Conservation (phyloP, 2,113 vertebrate species). For the Oplegnathus fasciatus region DNA sequence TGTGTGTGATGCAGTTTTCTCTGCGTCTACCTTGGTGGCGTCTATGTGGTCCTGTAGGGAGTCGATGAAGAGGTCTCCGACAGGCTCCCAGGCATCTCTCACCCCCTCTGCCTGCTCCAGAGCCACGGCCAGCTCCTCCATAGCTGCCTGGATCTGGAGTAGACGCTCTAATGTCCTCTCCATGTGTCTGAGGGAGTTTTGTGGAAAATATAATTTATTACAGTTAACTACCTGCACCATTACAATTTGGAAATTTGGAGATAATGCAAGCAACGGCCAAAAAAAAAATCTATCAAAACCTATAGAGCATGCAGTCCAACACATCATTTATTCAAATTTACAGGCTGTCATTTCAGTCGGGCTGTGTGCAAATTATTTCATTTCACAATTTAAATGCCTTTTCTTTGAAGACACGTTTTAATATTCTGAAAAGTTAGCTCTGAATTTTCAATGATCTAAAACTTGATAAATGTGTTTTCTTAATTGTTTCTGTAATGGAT, state of each 20-base stretch:
- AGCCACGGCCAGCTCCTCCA: constrained; percentile 90
- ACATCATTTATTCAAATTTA: constrained; percentile 34
- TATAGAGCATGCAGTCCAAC: constrained; percentile 24
- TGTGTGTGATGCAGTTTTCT: background rate
- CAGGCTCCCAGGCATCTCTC: constrained; percentile 94
- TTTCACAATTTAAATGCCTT: constrained; percentile 10
- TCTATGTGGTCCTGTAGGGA: constrained; percentile 97
- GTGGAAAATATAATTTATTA: constrained; percentile 15
- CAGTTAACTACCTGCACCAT: constrained; percentile 11
- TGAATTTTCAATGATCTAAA: constrained; percentile 7
- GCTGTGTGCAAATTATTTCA: background rate
- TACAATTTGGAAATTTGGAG: constrained; percentile 22
- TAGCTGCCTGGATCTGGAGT: constrained; percentile 92
- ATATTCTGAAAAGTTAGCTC: constrained; percentile 8
- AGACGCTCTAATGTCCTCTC: constrained; percentile 94
- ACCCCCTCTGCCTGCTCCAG: constrained; percentile 94
- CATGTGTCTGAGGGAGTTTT: constrained; percentile 86
- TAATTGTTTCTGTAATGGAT: constrained; percentile 49
- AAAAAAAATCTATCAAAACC: constrained; percentile 7
- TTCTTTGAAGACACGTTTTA: background rate
- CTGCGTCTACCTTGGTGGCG: constrained; percentile 89
- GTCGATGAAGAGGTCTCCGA: constrained; percentile 97
- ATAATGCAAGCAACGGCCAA: background rate
- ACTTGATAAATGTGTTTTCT: constrained; percentile 49
- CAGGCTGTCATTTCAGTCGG: background rate